Evolutionary conservation across 2,797 vertebrate genomes (phyloP).

Genomic region (Typhlichthys eigenmanni): DNA sequence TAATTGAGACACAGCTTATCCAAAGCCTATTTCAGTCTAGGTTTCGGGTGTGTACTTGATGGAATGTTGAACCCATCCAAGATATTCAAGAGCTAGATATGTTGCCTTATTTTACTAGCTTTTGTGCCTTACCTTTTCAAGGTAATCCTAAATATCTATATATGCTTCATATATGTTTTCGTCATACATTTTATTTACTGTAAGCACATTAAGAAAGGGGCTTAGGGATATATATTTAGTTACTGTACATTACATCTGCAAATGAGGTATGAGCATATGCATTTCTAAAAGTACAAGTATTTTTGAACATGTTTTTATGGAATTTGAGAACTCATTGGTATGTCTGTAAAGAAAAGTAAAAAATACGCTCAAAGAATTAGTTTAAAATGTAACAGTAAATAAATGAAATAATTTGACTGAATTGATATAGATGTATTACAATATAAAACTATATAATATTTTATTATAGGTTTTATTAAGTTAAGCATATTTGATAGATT

Average conservation of each 20-base stretch:
- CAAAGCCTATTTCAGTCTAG: conserved; percentile 29
- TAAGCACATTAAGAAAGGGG: conserved; percentile 17
- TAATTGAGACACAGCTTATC: conserved; percentile 25
- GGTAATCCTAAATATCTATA: conserved; percentile 9
- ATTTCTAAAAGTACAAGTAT: conserved; percentile 10
- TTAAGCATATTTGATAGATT: conserved; percentile 64
- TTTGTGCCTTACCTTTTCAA: conserved; percentile 21
- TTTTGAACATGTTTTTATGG: conserved; percentile 28
- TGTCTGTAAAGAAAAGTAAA: conserved; percentile 17
- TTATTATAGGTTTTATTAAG: conserved; percentile 17
- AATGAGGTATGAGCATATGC: conserved; percentile 14
- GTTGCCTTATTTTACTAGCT: conserved; percentile 24
- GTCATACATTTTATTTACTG: conserved; percentile 14
- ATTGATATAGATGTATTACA: conserved; percentile 41
- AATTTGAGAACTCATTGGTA: conserved; percentile 40
- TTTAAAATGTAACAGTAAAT: conserved; percentile 14
- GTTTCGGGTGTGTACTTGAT: conserved; percentile 22
- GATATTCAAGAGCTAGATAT: conserved; percentile 47
- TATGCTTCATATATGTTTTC: conserved; percentile 2
- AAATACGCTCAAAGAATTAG: conserved; percentile 5
- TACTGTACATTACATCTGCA: conserved; percentile 14
- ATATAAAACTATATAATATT: conserved; percentile 32
- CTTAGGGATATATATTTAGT: conserved; percentile 7
- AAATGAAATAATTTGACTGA: conserved; percentile 35
- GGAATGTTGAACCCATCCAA: conserved; percentile 23